A percentile compares a stretch with the other conserved stretches of the same genome.
These are phyloP conservation scores for Furcula furcula DNA, from an alignment of 2,888 invertebrate species.

Conservation along the genomic window DNA sequence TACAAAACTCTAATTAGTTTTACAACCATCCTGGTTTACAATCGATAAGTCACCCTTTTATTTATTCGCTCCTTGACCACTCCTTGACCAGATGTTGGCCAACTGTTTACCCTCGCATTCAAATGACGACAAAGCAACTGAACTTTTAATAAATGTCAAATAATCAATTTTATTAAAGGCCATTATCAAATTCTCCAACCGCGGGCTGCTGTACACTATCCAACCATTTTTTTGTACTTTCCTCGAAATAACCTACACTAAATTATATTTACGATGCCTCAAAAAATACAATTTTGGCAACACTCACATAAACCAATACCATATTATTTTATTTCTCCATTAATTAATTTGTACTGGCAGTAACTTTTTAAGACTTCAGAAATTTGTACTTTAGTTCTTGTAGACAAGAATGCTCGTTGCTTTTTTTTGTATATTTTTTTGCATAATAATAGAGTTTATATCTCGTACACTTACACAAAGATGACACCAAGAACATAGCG, in stretches of 20 bases:
- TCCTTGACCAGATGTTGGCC: conserved; percentile 53
- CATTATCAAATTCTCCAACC: conserved; percentile 20
- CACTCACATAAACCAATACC: conserved; percentile 67
- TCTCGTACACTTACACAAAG: conserved; percentile 55
- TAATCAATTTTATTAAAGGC: conserved; percentile 17
- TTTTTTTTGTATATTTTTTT: conserved; percentile 39
- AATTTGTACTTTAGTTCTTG: conserved; percentile 79
- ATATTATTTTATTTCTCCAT: conserved; percentile 35
- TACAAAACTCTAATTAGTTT: conserved; percentile 81
- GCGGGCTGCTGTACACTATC: conserved; percentile 51
- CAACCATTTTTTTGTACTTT: conserved; percentile 61
- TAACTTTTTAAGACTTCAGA: conserved; percentile 71
- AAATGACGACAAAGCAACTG: conserved; percentile 37
- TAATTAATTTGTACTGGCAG: conserved; percentile 80
- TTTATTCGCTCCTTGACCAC: conserved; percentile 44
- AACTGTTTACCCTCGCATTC: conserved; percentile 49
- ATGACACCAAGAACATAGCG: conserved; percentile 69
- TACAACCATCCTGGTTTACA: conserved; percentile 79
- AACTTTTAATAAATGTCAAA: conserved; percentile 22
- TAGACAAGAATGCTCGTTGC: conserved; percentile 69
- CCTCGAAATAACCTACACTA: conserved; percentile 64
- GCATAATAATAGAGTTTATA: conserved; percentile 37
- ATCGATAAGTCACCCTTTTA: conserved; percentile 47
- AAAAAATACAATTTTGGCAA: conserved; percentile 78
- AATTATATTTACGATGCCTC: conserved; percentile 65